A percentile compares a stretch with the other conserved stretches of the same genome.
Conservation (phyloP, 2,113 vertebrate genomes). For the Riparia riparia region DNA sequence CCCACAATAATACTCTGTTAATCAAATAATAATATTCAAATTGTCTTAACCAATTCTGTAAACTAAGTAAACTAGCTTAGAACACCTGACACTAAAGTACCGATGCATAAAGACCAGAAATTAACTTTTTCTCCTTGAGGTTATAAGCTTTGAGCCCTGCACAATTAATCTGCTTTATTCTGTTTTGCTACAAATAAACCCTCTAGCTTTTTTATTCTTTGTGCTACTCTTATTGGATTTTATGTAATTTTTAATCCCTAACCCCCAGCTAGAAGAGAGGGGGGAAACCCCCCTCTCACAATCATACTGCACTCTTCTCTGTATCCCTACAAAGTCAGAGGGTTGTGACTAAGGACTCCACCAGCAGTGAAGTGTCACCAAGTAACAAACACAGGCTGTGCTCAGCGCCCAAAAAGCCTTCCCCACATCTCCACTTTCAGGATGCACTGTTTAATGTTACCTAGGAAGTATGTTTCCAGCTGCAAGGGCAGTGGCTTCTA, state of each 20-base stretch:
- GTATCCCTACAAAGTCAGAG: not conserved
- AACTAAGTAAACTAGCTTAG: not conserved
- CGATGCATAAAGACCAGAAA: not conserved
- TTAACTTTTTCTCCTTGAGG: not conserved
- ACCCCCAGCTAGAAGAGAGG: not conserved
- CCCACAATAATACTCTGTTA: not conserved
- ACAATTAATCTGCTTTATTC: not conserved
- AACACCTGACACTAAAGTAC: not conserved
- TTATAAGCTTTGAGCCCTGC: not conserved
- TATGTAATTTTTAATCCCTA: not conserved
- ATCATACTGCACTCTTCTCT: no score
- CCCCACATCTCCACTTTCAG: not conserved
- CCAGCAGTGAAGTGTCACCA: not conserved
- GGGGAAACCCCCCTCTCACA: fast-evolving
- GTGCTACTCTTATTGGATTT: not conserved
- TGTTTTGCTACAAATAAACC: not conserved
- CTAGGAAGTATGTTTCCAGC: not conserved
- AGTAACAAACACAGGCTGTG: not conserved
- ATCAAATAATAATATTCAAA: not conserved
- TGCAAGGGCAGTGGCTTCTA: not conserved
- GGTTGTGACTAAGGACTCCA: not conserved
- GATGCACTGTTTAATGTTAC: not conserved
- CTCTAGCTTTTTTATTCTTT: not conserved
- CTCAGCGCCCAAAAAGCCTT: not conserved
- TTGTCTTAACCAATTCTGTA: not conserved